Conservation (phyloP, 2,113 vertebrate genomes). For the Saimiri boliviensis region DNA sequence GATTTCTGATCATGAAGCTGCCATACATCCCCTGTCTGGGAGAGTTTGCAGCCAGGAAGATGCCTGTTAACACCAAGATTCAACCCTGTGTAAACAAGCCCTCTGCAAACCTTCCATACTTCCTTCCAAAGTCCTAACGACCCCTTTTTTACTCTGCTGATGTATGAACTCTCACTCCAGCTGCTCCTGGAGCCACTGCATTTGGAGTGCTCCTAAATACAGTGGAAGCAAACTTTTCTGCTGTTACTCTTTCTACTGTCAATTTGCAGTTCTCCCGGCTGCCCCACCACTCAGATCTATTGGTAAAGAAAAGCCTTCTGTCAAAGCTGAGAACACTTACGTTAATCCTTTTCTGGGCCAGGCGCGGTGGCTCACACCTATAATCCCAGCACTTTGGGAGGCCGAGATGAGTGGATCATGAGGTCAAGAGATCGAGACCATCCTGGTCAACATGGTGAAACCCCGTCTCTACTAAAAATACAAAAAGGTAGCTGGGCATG, state of each 20-base stretch:
- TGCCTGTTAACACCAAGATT: background rate
- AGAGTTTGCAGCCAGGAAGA: too few relatives aligned
- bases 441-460: too few relatives aligned
- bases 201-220: background rate
- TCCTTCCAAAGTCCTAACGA: background rate
- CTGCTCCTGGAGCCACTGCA: background rate
- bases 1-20: background rate
- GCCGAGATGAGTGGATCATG: too few relatives aligned
- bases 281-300: background rate
- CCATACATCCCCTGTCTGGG: background rate
- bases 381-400: too few relatives aligned
- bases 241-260: background rate
- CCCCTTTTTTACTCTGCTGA: background rate
- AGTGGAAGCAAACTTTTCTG: background rate
- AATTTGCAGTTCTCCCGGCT: background rate
- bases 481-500: too few relatives aligned
- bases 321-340: too few relatives aligned
- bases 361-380: too few relatives aligned
- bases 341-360: background rate
- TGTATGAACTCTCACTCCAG: background rate
- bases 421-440: too few relatives aligned
- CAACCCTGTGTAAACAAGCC: background rate
- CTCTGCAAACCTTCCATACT: background rate
- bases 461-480: too few relatives aligned
- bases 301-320: background rate